Evolutionary conservation across 2,113 vertebrate genomes (phyloP), one percentile per base, ranked within the genome.

Genomic region (Recurvirostra avosetta): DNA sequence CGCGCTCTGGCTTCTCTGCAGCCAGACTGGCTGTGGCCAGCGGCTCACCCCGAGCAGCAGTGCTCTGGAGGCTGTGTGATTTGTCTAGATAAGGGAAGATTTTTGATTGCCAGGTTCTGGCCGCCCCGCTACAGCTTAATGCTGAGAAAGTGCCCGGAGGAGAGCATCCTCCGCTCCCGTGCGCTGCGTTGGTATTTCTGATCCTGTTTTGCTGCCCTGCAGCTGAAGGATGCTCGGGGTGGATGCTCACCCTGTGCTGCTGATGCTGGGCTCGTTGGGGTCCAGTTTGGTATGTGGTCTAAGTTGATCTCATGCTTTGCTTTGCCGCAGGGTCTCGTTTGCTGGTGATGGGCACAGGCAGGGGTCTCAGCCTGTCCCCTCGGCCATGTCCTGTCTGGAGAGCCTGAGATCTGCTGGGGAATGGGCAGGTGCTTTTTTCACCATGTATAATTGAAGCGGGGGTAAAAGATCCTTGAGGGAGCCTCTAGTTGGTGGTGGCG

Each of bases 91-190:
- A 38, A 67, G 14, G 41, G 47, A 59, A 77, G 80, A 45, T 34
- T 85, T 91, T 55, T 83, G n/a, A 73, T 55, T 81, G 77, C 70
- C 53, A 18, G 3, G 32, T 65, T 74, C 73, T 75, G 86, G 32
- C 43, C 11, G 4, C 45, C 52, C 27, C 1, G 0, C 45, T 23
- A 0, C 0, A 0, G 77, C 34, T 83, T 50, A 45, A 27, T 0
- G 6, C 62, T 47, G 66, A 43, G 77, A 4, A 72, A 5, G 45
- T 6, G 4, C 50, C 12, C 3, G 0, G 56, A 41, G 43, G 15
- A 43, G 27, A 56, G 13, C 13, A 0, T 26, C 40, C 38, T 38
- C 65, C 0, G 3, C 30, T 85, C 55, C 36, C 0, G 0, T 1
- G 12, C 5, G 12, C 20, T 7, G 6, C 0, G 1, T 0, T 30